Conservation (phyloP, 2,888 invertebrate species). For the Dynastes maya region DNA sequence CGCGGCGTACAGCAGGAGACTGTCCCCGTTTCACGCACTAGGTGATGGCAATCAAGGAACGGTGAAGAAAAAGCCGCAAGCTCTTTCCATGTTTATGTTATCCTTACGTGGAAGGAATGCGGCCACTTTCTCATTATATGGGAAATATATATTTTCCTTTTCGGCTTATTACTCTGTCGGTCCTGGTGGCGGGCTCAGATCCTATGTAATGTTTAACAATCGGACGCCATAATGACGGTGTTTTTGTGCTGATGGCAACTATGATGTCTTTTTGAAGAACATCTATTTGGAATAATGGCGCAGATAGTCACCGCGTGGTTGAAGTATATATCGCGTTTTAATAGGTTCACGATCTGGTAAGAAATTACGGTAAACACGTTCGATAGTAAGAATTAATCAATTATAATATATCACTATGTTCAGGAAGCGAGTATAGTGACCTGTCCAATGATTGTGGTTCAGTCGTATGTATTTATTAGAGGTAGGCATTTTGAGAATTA, state of each 20-base stretch:
- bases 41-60: conserved; percentile 55
- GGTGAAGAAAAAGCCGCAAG: conserved; percentile 50
- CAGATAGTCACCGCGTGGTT: too few relatives aligned
- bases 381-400: too few relatives aligned
- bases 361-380: too few relatives aligned
- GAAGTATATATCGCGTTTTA: not conserved
- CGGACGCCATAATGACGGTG: not conserved
- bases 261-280: not conserved
- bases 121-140: conserved; percentile 44
- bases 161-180: conserved; percentile 36
- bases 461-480: too few relatives aligned
- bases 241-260: not conserved
- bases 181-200: conserved; percentile 1
- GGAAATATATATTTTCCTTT: conserved; percentile 32
- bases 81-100: conserved; percentile 51
- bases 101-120: conserved; percentile 53
- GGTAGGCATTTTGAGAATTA: too few relatives aligned
- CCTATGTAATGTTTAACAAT: conserved; percentile 41
- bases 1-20: not conserved
- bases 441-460: too few relatives aligned
- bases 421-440: too few relatives aligned
- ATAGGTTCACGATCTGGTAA: too few relatives aligned
- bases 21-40: conserved; percentile 49
- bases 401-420: too few relatives aligned
- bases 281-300: not conserved